phyloP scores from a whole-genome alignment of 2,113 vertebrate species.

The Corythornis madagascariensis region DNA sequence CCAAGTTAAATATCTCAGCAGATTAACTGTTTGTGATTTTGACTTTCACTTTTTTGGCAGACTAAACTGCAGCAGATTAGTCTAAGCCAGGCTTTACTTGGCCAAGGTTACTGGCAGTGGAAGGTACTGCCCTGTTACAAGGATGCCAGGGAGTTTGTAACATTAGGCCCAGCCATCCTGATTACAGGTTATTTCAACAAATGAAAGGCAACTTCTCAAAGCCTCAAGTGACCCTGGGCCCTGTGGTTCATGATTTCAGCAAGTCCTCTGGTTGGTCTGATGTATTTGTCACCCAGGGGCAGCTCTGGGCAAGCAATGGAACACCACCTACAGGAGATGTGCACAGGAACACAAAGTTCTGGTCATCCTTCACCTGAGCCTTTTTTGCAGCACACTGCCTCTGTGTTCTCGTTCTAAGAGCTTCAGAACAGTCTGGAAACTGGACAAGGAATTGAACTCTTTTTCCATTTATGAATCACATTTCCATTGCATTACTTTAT shows the following conservation, averaged over 20 bases:
- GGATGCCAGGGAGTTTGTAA: neutral
- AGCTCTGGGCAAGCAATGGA: neutral
- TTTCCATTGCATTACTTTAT: neutral
- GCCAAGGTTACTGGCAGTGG: neutral
- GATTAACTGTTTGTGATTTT: neutral
- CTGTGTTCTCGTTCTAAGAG: neutral
- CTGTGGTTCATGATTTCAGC: neutral
- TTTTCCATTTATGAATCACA: neutral
- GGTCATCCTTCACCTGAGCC: neutral
- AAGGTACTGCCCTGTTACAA: neutral
- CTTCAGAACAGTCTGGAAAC: neutral
- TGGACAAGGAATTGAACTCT: neutral
- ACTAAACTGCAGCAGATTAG: neutral
- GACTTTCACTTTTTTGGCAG: neutral
- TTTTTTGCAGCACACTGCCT: neutral
- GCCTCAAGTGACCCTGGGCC: neutral
- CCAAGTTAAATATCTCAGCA: neutral
- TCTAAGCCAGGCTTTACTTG: neutral
- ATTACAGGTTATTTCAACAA: neutral
- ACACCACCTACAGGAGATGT: neutral
- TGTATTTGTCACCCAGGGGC: fast-evolving
- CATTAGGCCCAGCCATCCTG: neutral
- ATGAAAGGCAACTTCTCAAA: neutral
- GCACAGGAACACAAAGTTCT: neutral
- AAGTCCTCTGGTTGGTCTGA: neutral